Base-by-base conservation (phyloP, 2,797 vertebrate genomes). In the Crocodylus rhombifer region DNA sequence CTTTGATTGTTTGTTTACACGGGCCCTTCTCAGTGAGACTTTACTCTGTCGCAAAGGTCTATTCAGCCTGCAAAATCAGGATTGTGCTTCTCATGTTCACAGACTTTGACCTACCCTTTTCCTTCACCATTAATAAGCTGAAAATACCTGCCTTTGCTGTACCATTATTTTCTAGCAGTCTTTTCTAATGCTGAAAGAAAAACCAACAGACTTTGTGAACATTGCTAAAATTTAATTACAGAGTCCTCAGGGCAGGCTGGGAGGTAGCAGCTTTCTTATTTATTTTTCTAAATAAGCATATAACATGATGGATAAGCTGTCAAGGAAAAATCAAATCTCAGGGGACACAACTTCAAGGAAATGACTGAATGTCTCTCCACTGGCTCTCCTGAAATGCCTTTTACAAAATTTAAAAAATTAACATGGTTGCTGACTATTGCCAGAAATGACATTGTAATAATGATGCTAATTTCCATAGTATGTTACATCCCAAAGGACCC, bases 211-310 rank as follows among this genome's bases (percentile, higher is more conserved):
- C 91, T 95, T 93, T 95, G 92, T 95, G 94, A 85, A 28, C 95
- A 90, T 94, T 97, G 95, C 92, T 95, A 93, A 96, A 97, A 89
- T 86, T 79, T 89, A 89, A 92, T 92, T 86, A 92, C 51, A 60
- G 69, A 97, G 92, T 96, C 97, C 95, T 94, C 93, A 17, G 95
- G 96, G 94, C 94, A 91, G 96, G 90, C 96, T 97, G 93, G 96
- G 90, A 96, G 96, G 96, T 93, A 97, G 93, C 94, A 95, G 83
- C 76, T 89, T 94, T 96, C 95, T 96, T 97, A 96, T 95, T 97
- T 96, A 95, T 96, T 97, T 97, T 96, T 94, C 97, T 97, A 96
- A 97, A 97, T 97, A 97, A 97, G 96, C 96, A 95, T 94, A 92
- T 87, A 97, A 95, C 93, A 93, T 96, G 97, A 97, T 97, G 95